Percentiles rank a stretch among this genome's conserved stretches.
These are phyloP conservation scores for Habroteleia sp. DNA, from an alignment of 2,888 invertebrate species.

Conservation along the genomic window DNA sequence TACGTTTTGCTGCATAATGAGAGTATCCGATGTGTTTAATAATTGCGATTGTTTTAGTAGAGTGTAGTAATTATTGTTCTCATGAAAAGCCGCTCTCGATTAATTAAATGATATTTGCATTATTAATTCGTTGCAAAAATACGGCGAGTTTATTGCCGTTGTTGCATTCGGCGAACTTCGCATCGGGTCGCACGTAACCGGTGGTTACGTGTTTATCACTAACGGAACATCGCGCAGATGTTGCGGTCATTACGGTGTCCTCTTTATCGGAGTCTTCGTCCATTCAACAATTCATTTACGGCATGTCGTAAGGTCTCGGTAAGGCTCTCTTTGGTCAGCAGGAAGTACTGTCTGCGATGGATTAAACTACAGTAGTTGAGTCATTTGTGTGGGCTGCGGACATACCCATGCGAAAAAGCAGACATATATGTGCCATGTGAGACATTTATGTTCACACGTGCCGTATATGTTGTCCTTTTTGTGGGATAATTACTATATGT, in stretches of 20 bases:
- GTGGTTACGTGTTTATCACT: slow-evolving; percentile 25
- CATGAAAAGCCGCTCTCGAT: slow-evolving; percentile 19
- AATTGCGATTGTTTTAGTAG: slow-evolving; percentile 40
- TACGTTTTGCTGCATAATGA: slow-evolving; percentile 32
- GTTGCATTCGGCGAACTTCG: not conserved
- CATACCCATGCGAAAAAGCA: no score
- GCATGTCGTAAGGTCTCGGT: slow-evolving; percentile 25
- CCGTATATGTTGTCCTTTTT: no score
- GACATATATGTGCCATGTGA: no score
- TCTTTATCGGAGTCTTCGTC: slow-evolving; percentile 37
- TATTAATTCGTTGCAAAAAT: slow-evolving; percentile 18
- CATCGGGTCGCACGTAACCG: slow-evolving; percentile 5
- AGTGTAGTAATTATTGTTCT: slow-evolving; percentile 35
- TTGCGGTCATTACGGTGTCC: slow-evolving; percentile 33
- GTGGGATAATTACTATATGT: no score
- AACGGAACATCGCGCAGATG: slow-evolving; percentile 27
- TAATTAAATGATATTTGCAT: slow-evolving; percentile 32
- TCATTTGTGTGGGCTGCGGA: no score
- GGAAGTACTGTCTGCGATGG: slow-evolving; percentile 36
- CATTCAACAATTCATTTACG: slow-evolving; percentile 30
- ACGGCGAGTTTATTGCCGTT: not conserved
- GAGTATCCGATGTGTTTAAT: slow-evolving; percentile 32
- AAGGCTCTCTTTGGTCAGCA: slow-evolving; percentile 39
- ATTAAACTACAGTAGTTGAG: no score
- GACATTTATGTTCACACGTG: no score